Conservation (phyloP, 2,888 invertebrate species). For the Dugesia japonica region DNA sequence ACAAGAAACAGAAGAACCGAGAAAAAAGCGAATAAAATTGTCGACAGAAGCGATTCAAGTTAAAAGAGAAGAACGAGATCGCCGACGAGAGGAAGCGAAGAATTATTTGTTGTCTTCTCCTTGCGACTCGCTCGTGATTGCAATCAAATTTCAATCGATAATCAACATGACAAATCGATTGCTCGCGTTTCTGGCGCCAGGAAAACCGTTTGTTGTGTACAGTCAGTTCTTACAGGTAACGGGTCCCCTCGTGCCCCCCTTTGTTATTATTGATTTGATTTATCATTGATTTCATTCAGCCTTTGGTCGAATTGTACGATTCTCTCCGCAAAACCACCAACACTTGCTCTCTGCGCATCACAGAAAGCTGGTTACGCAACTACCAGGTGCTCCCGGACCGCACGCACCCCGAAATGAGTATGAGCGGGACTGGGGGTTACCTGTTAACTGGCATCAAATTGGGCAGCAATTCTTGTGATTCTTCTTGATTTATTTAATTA, state of each 20-base stretch:
- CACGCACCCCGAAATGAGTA: slow-evolving; percentile 30
- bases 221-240: slow-evolving; percentile 59
- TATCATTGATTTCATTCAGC: slow-evolving; percentile 17
- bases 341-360: neutral
- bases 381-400: slow-evolving; percentile 32
- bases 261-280: neutral
- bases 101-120: neutral
- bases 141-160: slow-evolving; percentile 72
- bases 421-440: slow-evolving; percentile 27
- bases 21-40: neutral
- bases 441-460: slow-evolving; percentile 27
- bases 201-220: slow-evolving; percentile 70
- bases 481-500: no score
- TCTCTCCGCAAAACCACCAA: neutral
- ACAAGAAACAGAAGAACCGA: neutral
- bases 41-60: neutral
- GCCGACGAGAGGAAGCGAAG: neutral
- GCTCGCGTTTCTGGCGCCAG: slow-evolving; percentile 61
- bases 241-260: neutral
- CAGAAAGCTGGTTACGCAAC: slow-evolving; percentile 31
- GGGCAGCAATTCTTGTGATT: no score
- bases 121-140: slow-evolving; percentile 50
- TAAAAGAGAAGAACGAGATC: neutral
- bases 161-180: slow-evolving; percentile 61
- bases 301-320: slow-evolving; percentile 23